These are phyloP conservation scores for Aviceda cuculoides DNA, from an alignment of 2,797 vertebrate species.

Conservation along the genomic window DNA sequence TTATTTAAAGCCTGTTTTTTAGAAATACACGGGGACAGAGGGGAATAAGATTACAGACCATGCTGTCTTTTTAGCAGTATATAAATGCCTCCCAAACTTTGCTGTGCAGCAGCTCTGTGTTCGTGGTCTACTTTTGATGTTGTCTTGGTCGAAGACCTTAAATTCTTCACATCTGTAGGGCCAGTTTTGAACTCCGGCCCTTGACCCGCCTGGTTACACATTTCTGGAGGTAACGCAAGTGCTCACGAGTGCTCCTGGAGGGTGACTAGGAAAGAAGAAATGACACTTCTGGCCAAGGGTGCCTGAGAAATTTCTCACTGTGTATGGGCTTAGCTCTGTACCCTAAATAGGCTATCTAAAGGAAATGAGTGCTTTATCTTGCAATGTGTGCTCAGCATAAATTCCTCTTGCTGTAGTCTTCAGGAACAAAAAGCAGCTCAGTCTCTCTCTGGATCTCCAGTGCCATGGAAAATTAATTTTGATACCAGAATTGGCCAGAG, in stretches of 20 bases:
- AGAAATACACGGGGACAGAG: not conserved
- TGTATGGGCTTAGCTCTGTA: not conserved
- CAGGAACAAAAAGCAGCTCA: not conserved
- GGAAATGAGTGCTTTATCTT: not conserved
- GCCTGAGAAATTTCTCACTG: not conserved
- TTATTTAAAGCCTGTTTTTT: not conserved
- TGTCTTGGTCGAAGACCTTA: not conserved
- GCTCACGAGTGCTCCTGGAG: not conserved
- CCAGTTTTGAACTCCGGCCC: not conserved
- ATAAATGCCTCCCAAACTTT: not conserved
- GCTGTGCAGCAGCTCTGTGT: not conserved
- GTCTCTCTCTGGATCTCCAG: not conserved
- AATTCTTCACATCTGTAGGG: accelerated
- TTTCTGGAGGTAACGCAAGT: not conserved
- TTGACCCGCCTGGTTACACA: not conserved
- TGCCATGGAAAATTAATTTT: not conserved
- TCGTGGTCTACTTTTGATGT: accelerated
- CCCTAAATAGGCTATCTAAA: not conserved
- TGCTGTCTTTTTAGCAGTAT: not conserved
- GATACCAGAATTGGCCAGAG: not conserved
- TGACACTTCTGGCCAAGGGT: not conserved
- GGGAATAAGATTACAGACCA: not conserved
- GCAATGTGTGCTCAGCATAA: not conserved
- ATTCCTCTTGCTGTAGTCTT: not conserved
- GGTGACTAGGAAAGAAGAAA: not conserved